Percentiles rank a stretch among this genome's conserved stretches.
phyloP scores from a whole-genome alignment of 2,797 vertebrate genomes.

The Gadopsis bispinosus region DNA sequence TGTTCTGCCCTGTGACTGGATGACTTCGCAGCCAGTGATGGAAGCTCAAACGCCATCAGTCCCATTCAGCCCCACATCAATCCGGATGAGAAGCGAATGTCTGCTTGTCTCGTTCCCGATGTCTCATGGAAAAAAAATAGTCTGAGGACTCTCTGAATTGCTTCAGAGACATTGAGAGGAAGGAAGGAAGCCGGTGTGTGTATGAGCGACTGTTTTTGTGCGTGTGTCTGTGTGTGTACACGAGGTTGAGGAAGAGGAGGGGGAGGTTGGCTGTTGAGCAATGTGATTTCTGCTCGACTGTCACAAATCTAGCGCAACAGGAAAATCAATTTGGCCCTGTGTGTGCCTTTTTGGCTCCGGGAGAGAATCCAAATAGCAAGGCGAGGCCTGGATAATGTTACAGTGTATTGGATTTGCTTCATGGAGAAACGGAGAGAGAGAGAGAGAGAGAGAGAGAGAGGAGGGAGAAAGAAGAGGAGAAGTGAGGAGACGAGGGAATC shows the following conservation, averaged over 20 bases:
- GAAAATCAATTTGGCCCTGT: constrained; percentile 88
- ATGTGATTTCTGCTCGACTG: constrained; percentile 87
- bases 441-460: constrained; percentile 39
- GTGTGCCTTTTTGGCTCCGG: constrained; percentile 83
- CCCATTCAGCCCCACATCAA: constrained; percentile 54
- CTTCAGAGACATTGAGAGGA: constrained; percentile 77
- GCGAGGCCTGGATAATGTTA: constrained; percentile 83
- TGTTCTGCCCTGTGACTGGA: constrained; percentile 45
- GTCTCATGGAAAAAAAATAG: constrained; percentile 69
- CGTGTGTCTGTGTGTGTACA: constrained; percentile 37
- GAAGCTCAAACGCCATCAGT: constrained; percentile 30
- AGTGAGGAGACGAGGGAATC: constrained; percentile 71
- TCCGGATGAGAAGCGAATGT: constrained; percentile 68
- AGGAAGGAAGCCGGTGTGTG: constrained; percentile 33
- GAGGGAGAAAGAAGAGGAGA: constrained; percentile 37
- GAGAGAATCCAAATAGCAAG: constrained; percentile 85
- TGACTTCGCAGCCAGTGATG: constrained; percentile 43
- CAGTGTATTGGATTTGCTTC: constrained; percentile 87
- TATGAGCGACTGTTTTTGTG: constrained; percentile 36
- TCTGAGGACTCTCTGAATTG: constrained; percentile 71
- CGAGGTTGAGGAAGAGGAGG: constrained; percentile 59
- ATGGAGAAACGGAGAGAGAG: constrained; percentile 74
- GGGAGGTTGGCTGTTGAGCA: constrained; percentile 78
- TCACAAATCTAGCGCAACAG: constrained; percentile 88
- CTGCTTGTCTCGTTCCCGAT: constrained; percentile 62